Evolutionary conservation across 1,140 invertebrate genomes (phyloP).

Genomic region (Euwallacea similis): DNA sequence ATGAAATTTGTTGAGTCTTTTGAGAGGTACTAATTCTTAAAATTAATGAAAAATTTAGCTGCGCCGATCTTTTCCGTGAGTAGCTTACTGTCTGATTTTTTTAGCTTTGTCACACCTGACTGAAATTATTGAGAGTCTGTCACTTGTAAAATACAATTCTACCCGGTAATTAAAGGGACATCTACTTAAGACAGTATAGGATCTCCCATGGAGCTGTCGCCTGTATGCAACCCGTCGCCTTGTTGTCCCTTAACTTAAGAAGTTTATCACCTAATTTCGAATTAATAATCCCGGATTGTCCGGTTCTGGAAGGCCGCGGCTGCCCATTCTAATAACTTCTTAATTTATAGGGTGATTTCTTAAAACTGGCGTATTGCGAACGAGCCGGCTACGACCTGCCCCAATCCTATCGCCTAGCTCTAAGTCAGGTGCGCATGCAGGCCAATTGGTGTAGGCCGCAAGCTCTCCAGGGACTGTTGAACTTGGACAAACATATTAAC

Average conservation of each 20-base stretch:
- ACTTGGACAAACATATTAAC: background rate
- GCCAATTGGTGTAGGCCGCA: background rate
- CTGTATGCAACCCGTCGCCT: background rate
- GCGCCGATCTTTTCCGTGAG: too few species aligned
- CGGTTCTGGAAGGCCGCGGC: background rate
- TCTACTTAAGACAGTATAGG: background rate
- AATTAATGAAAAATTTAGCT: too few species aligned
- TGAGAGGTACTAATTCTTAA: too few species aligned
- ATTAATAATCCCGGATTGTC: slow-evolving; percentile 13
- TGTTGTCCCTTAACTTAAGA: slow-evolving; percentile 12
- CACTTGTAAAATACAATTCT: too few species aligned
- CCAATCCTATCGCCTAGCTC: background rate
- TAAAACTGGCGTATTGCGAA: slow-evolving; percentile 15
- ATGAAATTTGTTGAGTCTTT: too few species aligned
- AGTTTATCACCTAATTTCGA: slow-evolving; percentile 11
- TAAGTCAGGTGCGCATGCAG: too few species aligned
- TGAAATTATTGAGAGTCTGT: too few species aligned
- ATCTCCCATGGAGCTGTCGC: slow-evolving; percentile 6
- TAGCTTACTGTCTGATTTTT: too few species aligned
- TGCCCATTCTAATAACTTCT: slow-evolving; percentile 12
- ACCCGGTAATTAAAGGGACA: too few species aligned
- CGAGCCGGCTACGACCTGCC: background rate
- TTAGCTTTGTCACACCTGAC: too few species aligned
- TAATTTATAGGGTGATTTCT: slow-evolving; percentile 15
- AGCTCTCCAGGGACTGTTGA: background rate